Evolutionary conservation across 2,888 invertebrate genomes (phyloP).

Genomic region (Orthonychiurus folsomi): DNA sequence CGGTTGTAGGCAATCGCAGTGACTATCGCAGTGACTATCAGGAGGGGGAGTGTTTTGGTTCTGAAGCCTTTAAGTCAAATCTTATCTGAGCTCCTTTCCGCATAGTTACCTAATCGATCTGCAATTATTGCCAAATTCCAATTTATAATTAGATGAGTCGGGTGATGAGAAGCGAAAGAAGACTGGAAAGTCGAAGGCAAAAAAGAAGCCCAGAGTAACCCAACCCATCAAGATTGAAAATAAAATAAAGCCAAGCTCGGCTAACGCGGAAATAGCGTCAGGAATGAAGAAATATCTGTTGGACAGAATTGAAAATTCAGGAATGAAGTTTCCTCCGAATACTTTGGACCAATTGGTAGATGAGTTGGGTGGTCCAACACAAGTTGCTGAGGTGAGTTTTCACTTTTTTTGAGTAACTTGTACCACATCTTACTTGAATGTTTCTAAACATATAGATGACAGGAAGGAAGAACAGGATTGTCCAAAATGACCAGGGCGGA

Average conservation of each 20-base stretch:
- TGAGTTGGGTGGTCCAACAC: slow-evolving; percentile 92
- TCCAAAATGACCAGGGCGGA: slow-evolving; percentile 87
- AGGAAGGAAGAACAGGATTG: slow-evolving; percentile 85
- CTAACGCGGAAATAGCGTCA: slow-evolving; percentile 72
- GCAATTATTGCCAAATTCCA: no score
- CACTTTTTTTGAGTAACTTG: not conserved
- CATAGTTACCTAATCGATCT: no score
- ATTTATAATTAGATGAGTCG: no score
- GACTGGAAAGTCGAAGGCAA: not conserved
- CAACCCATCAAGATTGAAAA: slow-evolving; percentile 2
- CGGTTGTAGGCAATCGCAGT: no score
- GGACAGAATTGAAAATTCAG: slow-evolving; percentile 72
- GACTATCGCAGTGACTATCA: no score
- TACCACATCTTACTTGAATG: not conserved
- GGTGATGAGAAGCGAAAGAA: not conserved
- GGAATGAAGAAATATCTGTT: slow-evolving; percentile 90
- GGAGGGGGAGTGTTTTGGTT: no score
- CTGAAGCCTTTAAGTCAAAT: no score
- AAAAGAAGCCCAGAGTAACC: slow-evolving; percentile 4
- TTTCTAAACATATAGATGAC: slow-evolving; percentile 86
- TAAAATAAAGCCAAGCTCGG: not conserved
- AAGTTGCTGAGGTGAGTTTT: slow-evolving; percentile 74
- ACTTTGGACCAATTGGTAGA: slow-evolving; percentile 97
- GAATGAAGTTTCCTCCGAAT: slow-evolving; percentile 84
- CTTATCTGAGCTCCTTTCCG: no score